phyloP scores from a whole-genome alignment of 2,113 vertebrate species.

The Atlantisia rogersi region DNA sequence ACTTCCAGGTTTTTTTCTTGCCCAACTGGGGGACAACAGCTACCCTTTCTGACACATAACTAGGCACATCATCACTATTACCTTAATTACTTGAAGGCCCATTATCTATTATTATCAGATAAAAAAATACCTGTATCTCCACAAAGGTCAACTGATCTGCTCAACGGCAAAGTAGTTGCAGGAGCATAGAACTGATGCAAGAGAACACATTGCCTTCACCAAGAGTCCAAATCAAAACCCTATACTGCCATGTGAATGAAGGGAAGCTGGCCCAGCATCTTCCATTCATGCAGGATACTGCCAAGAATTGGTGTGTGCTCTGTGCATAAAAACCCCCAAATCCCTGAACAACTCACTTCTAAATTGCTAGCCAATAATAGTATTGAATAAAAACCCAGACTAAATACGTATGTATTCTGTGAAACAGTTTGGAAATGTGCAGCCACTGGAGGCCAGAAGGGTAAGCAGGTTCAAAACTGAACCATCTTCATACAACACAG shows the following conservation, averaged over 20 bases:
- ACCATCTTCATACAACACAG: neutral
- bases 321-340: neutral
- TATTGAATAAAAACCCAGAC: neutral
- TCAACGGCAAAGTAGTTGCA: neutral
- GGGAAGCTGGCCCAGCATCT: neutral
- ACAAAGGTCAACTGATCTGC: neutral
- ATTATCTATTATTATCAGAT: neutral
- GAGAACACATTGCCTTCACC: neutral
- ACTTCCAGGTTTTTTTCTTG: neutral
- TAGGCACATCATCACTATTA: neutral
- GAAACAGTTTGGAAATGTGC: neutral
- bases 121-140: neutral
- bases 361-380: neutral
- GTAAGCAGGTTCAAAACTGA: neutral
- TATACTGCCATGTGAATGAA: accelerated
- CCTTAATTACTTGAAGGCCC: neutral
- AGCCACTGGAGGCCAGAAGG: too few species aligned
- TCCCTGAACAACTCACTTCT: neutral
- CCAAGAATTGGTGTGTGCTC: neutral
- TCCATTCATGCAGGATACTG: neutral
- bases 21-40: neutral
- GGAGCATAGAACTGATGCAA: neutral
- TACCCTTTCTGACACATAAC: neutral
- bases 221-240: neutral
- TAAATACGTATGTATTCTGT: neutral